Evolutionary conservation across 2,797 vertebrate species (phyloP), one percentile per base, ranked within the genome.

Genomic region (Pteropus rufus): DNA sequence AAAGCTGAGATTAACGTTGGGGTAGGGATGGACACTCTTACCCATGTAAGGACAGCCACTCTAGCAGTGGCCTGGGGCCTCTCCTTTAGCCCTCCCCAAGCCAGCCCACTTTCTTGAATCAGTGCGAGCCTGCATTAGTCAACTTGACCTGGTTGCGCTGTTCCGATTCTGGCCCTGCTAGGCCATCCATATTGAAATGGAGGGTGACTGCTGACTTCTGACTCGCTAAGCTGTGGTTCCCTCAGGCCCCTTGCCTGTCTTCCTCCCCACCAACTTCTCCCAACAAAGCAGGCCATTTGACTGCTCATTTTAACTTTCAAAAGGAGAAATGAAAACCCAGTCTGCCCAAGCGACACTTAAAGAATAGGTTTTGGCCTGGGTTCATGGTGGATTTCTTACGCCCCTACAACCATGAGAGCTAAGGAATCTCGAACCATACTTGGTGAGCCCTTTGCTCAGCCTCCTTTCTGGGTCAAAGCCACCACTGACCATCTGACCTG

Each of bases 61-160:
- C 34, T 46, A 36, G 44, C 26, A 0, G 10, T 0, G n/a, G 69
- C 58, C 21, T 3, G 4, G 36, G 72, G 29, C 60, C 46, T 58
- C 3, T 11, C 19, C 23, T 7, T 39, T 3, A n/a, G 56, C 19
- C 62, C 21, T 76, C 9, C 9, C 85, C 56, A 39, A 29, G 76
- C 91, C 81, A 82, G 93, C 70, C 2, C 0, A 90, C 60, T 92
- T 98, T 97, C 97, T 97, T 91, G 95, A 96, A 96, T 94, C 54
- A 84, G 90, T 93, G 49, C 95, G 97, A 91, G 91, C 46, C 67
- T 76, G 75, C 81, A 16, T 3, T 60, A 39, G 36, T 7, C 10
- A 5, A 31, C 3, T 7, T 24, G 64, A n/a, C n/a, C 89, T 91
- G 52, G 10, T 19, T 0, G 72, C 86, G 86, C 79, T 39, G 96